These are phyloP conservation scores for Limnephilus lunatus DNA, from an alignment of 2,888 invertebrate genomes.

Conservation along the genomic window DNA sequence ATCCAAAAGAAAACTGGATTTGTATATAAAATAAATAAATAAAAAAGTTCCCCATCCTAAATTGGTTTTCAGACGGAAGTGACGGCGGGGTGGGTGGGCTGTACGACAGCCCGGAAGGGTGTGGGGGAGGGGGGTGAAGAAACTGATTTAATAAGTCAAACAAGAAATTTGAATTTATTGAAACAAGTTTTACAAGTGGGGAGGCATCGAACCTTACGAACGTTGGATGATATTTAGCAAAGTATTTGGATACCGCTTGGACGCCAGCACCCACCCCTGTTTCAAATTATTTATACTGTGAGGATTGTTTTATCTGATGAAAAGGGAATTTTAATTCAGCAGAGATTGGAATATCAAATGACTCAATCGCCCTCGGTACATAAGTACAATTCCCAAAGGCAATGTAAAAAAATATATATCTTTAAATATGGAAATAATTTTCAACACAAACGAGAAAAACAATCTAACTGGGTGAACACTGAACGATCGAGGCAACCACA, in stretches of 20 bases:
- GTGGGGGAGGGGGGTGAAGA: conserved; percentile 6
- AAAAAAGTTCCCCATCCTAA: conserved; percentile 10
- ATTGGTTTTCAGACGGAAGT: conserved; percentile 27
- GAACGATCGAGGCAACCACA: too few species aligned
- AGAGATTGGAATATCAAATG: background rate
- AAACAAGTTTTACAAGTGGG: conserved; percentile 75
- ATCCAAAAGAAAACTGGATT: conserved; percentile 43
- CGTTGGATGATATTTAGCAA: background rate
- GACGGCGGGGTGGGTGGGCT: conserved; percentile 11
- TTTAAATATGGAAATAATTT: too few species aligned
- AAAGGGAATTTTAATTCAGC: background rate
- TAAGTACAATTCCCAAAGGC: too few species aligned
- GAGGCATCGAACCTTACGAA: conserved; percentile 49
- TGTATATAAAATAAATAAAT: conserved; percentile 50
- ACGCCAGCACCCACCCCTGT: background rate
- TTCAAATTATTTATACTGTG: background rate
- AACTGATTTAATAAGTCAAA: conserved; percentile 78
- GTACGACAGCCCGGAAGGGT: background rate
- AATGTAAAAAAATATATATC: too few species aligned
- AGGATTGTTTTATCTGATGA: background rate
- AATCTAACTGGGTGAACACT: too few species aligned
- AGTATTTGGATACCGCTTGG: background rate
- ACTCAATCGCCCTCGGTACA: background rate
- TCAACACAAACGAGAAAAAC: too few species aligned
- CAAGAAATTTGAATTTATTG: conserved; percentile 80